Evolutionary conservation across 1,140 invertebrate genomes (phyloP), one percentile per base, ranked within the genome.

Genomic region (Drosophila teissieri): DNA sequence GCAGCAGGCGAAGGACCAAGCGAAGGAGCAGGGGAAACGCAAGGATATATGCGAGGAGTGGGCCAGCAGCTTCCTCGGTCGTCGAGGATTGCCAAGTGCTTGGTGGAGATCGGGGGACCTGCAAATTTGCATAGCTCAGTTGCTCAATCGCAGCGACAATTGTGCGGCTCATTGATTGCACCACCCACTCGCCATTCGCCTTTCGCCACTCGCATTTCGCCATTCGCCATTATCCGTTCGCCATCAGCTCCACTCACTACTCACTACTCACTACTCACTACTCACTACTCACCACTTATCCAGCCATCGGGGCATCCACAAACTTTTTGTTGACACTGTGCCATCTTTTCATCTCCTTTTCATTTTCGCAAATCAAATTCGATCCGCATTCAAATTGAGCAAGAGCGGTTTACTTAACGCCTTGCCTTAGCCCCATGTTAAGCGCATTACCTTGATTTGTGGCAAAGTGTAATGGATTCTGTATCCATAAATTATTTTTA

Each of bases 141-240:
- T 83, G 83, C 83, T 79, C 81, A 84, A 84, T 84, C 81, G 81
- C 81, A 80, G 81, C 77, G 70, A 88, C 75, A 88, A 85, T 85
- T 84, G 81, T 86, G 64, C 73, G 74, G 78, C 79, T 88, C 79
- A 88, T 83, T 86, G 83, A 88, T 86, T 82, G 82, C 67, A 70
- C 46, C 62, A 67, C 58, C 42, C 81, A 78, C 80, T 62, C 64
- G 48, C 70, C 57, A 34, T 31, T 46, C 48, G 54, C 48, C 46
- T 17, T 39, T 37, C 34, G 44, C 17, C 56, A 19, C 19, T 24
- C 31, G 46, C 24, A 2, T 22, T 22, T 22, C 22, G 24, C 24
- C 24, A 24, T 24, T 24, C 4, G 4, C 22, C 22, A 52, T 58
- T 42, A 52, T 58, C 46, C 45, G 22, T 37, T 48, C 19, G 44